Conservation (phyloP, 2,113 vertebrate genomes). For the Cepphus grylle region DNA sequence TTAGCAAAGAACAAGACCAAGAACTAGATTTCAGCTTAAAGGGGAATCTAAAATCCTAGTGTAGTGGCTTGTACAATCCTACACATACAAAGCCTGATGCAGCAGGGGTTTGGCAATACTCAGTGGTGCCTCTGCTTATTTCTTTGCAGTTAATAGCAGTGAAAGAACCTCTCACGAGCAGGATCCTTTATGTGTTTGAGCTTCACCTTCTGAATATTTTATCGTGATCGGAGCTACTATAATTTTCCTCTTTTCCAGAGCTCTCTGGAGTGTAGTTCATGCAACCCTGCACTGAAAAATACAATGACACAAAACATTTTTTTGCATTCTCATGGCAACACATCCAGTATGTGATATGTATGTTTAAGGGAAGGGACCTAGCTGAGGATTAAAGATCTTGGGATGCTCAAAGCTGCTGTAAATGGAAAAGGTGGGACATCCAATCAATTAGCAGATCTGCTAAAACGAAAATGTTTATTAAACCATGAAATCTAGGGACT, state of each 20-base stretch:
- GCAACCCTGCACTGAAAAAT: not conserved
- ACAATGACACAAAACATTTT: accelerated
- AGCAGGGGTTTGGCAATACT: not conserved
- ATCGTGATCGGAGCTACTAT: not conserved
- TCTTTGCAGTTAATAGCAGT: not conserved
- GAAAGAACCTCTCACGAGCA: not conserved
- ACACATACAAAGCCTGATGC: not conserved
- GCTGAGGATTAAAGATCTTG: not conserved
- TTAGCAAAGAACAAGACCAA: not conserved
- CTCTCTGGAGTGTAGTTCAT: not conserved
- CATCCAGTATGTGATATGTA: not conserved
- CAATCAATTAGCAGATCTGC: not conserved
- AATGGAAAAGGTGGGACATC: not conserved
- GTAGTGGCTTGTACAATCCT: not conserved
- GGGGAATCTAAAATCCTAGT: not conserved
- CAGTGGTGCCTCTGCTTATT: not conserved
- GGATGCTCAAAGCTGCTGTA: not conserved
- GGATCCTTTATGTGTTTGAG: not conserved
- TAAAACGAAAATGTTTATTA: not conserved
- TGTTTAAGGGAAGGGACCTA: not conserved
- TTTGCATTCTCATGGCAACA: not conserved
- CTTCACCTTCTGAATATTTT: not conserved
- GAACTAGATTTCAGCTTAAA: not conserved
- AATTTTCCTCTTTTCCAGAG: not conserved
- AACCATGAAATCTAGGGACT: not conserved